A percentile compares a stretch with the other conserved stretches of the same genome.
These are phyloP conservation scores for Aporophyla lueneburgensis DNA, from an alignment of 2,888 invertebrate species.

Conservation along the genomic window DNA sequence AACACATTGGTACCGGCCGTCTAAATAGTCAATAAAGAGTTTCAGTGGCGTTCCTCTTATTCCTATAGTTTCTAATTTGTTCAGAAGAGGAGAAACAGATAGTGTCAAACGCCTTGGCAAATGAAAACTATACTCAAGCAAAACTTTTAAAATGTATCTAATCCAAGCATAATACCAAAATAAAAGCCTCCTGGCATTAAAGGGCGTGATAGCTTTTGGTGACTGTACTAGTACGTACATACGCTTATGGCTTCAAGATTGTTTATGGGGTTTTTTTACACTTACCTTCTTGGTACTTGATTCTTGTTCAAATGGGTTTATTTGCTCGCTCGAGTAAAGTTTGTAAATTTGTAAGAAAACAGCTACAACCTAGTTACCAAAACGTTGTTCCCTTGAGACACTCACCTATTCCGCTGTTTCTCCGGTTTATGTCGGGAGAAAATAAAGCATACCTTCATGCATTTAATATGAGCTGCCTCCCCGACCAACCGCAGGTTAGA, in stretches of 20 bases:
- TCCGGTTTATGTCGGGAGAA: not conserved
- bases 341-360: not conserved
- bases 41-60: too few species aligned
- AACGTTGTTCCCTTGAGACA: not conserved
- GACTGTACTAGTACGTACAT: not conserved
- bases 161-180: too few species aligned
- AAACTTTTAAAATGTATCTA: too few species aligned
- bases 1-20: too few species aligned
- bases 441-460: conserved; percentile 7
- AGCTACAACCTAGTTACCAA: not conserved
- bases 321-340: conserved; percentile 2
- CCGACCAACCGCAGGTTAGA: not conserved
- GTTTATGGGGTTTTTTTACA: not conserved
- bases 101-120: too few species aligned
- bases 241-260: not conserved
- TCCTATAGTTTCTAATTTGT: too few species aligned
- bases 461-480: not conserved
- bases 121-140: too few species aligned
- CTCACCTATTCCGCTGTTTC: not conserved
- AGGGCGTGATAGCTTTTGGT: too few species aligned
- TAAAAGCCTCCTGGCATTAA: too few species aligned
- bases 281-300: conserved; percentile 1
- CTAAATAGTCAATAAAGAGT: too few species aligned
- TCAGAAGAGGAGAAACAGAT: too few species aligned
- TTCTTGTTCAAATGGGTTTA: too few species aligned